phyloP scores from a whole-genome alignment of 2,797 vertebrate species.

The Acridotheres tristis region DNA sequence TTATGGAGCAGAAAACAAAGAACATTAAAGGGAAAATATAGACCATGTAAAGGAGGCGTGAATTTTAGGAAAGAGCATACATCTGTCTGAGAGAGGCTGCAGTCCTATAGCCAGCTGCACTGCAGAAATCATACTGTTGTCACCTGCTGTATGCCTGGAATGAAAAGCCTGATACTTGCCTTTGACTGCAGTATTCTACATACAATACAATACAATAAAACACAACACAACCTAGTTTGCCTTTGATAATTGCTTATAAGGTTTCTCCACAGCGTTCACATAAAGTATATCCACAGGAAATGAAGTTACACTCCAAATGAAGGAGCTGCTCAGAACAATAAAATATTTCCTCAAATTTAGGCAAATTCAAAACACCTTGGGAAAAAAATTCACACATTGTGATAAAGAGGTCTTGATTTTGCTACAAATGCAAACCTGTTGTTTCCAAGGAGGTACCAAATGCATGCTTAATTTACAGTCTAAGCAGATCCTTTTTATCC shows the following conservation, averaged over 20 bases:
- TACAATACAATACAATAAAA: no score
- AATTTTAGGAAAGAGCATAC: background rate
- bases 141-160: background rate
- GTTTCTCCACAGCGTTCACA: background rate
- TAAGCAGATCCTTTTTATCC: background rate
- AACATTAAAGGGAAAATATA: background rate
- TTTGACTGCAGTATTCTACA: background rate
- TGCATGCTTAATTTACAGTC: background rate
- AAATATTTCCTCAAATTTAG: background rate
- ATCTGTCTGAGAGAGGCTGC: background rate
- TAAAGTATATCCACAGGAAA: background rate
- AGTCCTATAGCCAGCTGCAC: background rate
- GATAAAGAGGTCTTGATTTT: background rate
- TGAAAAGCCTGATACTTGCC: background rate
- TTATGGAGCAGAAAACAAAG: background rate
- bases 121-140: background rate
- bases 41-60: background rate
- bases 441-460: background rate
- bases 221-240: background rate
- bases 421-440: background rate
- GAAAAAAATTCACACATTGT: background rate
- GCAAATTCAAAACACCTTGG: background rate
- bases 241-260: background rate
- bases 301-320: background rate
- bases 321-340: background rate